phyloP scores from a whole-genome alignment of 1,140 invertebrate species.

The Atopsyche davidsoni region DNA sequence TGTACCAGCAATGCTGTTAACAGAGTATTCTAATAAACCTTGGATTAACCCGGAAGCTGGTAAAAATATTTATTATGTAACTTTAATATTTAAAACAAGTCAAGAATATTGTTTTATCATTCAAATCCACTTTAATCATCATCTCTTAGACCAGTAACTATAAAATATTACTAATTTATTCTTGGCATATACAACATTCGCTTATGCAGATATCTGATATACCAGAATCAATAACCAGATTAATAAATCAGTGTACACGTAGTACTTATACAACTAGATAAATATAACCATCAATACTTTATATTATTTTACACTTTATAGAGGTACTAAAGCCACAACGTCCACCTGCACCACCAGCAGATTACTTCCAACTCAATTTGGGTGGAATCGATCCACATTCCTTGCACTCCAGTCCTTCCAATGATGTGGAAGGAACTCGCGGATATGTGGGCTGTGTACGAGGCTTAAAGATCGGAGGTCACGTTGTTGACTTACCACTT shows the following conservation, averaged over 20 bases:
- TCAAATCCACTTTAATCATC: too few species aligned
- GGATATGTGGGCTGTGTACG: slow-evolving; percentile 83
- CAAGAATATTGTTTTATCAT: not conserved
- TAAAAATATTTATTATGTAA: slow-evolving; percentile 34
- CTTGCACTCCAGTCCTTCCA: slow-evolving; percentile 57
- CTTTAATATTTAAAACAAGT: slow-evolving; percentile 5
- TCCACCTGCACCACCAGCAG: slow-evolving; percentile 72
- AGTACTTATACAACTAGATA: too few species aligned
- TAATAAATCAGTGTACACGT: too few species aligned
- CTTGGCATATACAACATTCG: too few species aligned
- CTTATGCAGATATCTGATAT: too few species aligned
- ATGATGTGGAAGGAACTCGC: slow-evolving; percentile 52
- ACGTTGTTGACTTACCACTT: slow-evolving; percentile 67
- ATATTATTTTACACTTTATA: slow-evolving; percentile 36
- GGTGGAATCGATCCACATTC: slow-evolving; percentile 77
- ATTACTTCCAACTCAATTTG: slow-evolving; percentile 84
- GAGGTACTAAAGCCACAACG: slow-evolving; percentile 80
- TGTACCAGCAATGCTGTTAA: slow-evolving; percentile 62
- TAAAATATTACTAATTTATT: too few species aligned
- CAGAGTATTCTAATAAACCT: slow-evolving; percentile 72
- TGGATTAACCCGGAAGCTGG: slow-evolving; percentile 78
- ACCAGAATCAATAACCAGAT: too few species aligned
- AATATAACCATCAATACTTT: not conserved
- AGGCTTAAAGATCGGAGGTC: slow-evolving; percentile 79
- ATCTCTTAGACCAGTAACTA: too few species aligned